phyloP scores from a whole-genome alignment of 2,797 vertebrate species.

The Avahi laniger region DNA sequence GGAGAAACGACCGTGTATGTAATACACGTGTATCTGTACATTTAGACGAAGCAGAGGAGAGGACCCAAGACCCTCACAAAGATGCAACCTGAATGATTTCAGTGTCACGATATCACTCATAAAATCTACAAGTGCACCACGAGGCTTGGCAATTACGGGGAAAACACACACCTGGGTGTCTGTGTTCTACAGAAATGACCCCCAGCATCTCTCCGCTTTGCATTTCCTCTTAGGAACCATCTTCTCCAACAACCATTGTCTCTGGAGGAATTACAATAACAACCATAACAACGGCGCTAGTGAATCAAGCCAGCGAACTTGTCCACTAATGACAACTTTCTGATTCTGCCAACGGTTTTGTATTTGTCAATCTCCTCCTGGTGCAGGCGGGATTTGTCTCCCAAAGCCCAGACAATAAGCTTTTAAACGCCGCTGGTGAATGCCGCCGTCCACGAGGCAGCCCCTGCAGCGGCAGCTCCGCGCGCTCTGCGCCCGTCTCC shows the following conservation, averaged over 20 bases:
- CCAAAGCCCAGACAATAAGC: constrained; percentile 8
- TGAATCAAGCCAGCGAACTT: background rate
- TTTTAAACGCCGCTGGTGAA: constrained; percentile 18
- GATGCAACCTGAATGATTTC: background rate
- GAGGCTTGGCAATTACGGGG: background rate
- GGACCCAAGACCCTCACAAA: background rate
- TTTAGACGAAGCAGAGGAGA: background rate
- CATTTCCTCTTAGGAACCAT: background rate
- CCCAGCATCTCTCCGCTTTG: background rate
- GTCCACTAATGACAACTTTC: background rate
- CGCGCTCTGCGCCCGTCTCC: background rate
- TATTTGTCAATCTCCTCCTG: background rate
- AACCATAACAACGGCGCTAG: background rate
- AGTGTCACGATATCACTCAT: background rate
- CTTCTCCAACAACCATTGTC: background rate
- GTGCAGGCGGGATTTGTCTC: background rate
- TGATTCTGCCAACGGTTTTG: background rate
- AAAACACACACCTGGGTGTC: background rate
- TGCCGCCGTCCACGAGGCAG: background rate
- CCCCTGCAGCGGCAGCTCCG: constrained; percentile 16
- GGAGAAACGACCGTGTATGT: background rate
- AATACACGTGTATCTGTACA: background rate
- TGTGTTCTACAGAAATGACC: background rate
- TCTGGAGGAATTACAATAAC: constrained; percentile 7
- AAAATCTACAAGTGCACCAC: background rate